phyloP scores from a whole-genome alignment of 2,113 vertebrate species.

The Suncus etruscus region DNA sequence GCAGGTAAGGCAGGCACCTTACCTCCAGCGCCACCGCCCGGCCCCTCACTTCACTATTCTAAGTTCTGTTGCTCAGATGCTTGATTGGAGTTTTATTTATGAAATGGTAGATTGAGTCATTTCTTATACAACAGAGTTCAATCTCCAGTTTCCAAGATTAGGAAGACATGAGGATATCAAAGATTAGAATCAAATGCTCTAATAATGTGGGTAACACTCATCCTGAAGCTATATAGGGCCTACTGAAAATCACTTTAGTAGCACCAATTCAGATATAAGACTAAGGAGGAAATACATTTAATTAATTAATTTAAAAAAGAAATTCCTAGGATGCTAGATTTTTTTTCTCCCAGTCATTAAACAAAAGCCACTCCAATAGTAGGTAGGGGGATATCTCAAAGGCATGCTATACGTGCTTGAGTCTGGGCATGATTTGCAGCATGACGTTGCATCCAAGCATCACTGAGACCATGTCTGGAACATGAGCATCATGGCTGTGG shows the following conservation, averaged over 20 bases:
- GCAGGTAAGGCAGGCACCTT: too few relatives aligned
- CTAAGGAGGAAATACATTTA: not conserved
- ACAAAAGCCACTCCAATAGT: conserved; percentile 16
- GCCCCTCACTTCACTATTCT: not conserved
- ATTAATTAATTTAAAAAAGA: not conserved
- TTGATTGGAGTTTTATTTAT: conserved; percentile 22
- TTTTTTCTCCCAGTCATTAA: not conserved
- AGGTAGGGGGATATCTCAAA: not conserved
- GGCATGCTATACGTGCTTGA: too few relatives aligned
- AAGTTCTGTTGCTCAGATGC: not conserved
- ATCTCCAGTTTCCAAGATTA: not conserved
- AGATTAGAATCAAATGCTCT: not conserved
- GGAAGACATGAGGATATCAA: not conserved
- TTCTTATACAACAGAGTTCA: not conserved
- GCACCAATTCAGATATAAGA: conserved; percentile 18
- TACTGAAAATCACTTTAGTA: not conserved
- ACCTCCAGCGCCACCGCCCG: too few relatives aligned
- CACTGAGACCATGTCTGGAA: not conserved
- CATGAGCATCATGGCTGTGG: too few relatives aligned
- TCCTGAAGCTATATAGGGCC: not conserved
- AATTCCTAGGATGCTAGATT: conserved; percentile 23
- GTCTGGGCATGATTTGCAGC: too few relatives aligned
- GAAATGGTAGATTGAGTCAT: not conserved
- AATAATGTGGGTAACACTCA: not conserved
- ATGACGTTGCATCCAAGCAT: too few relatives aligned